phyloP scores from a whole-genome alignment of 2,888 invertebrate genomes.

The Petrolisthes cinctipes region DNA sequence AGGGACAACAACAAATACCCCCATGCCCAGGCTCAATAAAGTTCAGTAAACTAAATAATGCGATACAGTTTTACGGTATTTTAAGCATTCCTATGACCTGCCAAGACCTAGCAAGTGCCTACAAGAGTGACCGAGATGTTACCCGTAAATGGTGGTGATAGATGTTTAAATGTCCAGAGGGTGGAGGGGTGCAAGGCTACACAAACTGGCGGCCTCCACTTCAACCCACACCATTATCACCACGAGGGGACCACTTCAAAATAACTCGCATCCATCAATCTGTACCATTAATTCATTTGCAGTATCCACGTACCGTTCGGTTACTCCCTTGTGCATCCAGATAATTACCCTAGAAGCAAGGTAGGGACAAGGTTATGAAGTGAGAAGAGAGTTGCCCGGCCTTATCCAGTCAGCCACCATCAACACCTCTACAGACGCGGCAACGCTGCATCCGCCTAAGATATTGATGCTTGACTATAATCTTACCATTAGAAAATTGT shows the following conservation, averaged over 20 bases:
- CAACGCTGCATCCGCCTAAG: conserved; percentile 44
- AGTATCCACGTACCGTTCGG: neutral
- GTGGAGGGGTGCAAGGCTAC: conserved; percentile 5
- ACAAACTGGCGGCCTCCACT: conserved; percentile 7
- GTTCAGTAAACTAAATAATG: no score
- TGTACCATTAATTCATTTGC: neutral
- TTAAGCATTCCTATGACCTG: no score
- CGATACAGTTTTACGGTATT: no score
- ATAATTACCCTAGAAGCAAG: neutral
- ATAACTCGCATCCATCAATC: neutral
- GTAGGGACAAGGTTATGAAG: neutral
- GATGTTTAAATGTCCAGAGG: conserved; percentile 22
- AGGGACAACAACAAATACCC: no score
- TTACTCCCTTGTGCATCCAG: neutral
- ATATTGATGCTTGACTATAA: neutral
- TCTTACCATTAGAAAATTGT: neutral
- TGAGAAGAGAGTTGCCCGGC: conserved; percentile 11
- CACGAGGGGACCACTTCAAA: neutral
- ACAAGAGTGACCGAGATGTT: no score
- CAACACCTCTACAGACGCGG: conserved; percentile 35
- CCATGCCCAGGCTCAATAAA: no score
- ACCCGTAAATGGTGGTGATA: no score
- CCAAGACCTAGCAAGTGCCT: no score
- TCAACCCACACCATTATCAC: neutral
- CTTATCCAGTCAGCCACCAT: conserved; percentile 26